These are phyloP conservation scores for Coelogynopora nodosa DNA, from an alignment of 2,888 invertebrate species.

Conservation along the genomic window DNA sequence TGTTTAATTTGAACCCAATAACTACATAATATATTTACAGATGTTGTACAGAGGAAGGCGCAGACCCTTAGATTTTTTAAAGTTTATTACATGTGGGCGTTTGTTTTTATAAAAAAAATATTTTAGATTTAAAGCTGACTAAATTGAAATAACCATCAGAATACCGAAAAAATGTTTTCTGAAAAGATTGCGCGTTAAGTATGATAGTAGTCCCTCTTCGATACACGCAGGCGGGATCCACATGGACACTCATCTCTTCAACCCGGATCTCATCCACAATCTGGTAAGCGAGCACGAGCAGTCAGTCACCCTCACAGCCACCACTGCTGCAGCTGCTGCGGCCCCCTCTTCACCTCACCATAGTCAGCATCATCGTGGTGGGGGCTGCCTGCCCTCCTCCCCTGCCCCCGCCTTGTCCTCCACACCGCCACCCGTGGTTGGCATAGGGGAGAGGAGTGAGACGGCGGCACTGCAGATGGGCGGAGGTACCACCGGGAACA, in stretches of 20 bases:
- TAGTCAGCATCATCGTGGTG: no score
- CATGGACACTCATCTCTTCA: conserved; percentile 63
- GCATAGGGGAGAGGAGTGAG: not conserved
- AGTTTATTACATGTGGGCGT: no score
- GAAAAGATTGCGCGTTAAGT: no score
- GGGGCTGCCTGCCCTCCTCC: not conserved
- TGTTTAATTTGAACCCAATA: no score
- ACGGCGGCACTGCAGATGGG: not conserved
- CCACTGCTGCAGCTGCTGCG: not conserved
- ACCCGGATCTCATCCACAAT: conserved; percentile 73
- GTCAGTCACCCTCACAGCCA: conserved; percentile 45
- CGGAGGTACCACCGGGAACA: not conserved
- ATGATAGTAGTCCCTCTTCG: no score
- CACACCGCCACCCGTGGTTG: not conserved
- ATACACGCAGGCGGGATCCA: conserved; percentile 57
- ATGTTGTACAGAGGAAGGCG: no score
- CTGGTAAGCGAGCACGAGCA: conserved; percentile 72
- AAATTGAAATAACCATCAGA: no score
- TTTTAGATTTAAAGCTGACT: no score
- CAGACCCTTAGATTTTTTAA: no score
- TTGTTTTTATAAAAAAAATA: no score
- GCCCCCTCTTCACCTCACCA: not conserved
- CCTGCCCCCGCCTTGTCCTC: not conserved
- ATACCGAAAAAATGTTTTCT: no score
- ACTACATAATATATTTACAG: no score